Evolutionary conservation across 2,113 vertebrate genomes (phyloP).

Genomic region (Alligator mississippiensis): DNA sequence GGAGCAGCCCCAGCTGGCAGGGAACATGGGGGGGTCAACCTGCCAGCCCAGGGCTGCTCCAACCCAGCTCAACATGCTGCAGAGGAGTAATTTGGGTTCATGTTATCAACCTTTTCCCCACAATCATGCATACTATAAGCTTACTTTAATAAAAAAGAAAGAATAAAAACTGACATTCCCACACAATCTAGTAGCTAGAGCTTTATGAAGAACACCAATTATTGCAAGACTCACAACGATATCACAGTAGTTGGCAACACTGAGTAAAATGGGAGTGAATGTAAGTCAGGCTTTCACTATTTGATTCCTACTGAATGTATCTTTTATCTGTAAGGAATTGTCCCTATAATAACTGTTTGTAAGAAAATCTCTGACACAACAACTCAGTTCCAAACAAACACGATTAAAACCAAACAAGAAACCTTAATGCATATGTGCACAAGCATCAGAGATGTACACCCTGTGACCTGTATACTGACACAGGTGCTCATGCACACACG

Average conservation of each 20-base stretch:
- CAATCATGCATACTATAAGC: not conserved
- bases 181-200: constrained; percentile 22
- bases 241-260: not conserved
- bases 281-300: constrained; percentile 13
- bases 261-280: not conserved
- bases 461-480: constrained; percentile 5
- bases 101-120: constrained; percentile 28
- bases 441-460: constrained; percentile 10
- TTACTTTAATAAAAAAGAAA: constrained; percentile 25
- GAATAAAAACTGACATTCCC: not conserved
- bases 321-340: not conserved
- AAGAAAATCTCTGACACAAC: not conserved
- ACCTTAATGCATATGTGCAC: not conserved
- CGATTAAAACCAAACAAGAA: not conserved
- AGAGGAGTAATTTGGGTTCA: not conserved
- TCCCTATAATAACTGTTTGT: too few relatives aligned
- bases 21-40: too few relatives aligned
- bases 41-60: too few relatives aligned
- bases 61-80: too few relatives aligned
- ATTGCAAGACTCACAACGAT: not conserved
- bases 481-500: not conserved
- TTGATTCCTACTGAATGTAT: not conserved
- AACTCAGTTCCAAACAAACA: not conserved
- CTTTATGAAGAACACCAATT: not conserved
- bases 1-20: too few relatives aligned